phyloP scores from a whole-genome alignment of 1,140 invertebrate species.

The Metopolophium dirhodum region DNA sequence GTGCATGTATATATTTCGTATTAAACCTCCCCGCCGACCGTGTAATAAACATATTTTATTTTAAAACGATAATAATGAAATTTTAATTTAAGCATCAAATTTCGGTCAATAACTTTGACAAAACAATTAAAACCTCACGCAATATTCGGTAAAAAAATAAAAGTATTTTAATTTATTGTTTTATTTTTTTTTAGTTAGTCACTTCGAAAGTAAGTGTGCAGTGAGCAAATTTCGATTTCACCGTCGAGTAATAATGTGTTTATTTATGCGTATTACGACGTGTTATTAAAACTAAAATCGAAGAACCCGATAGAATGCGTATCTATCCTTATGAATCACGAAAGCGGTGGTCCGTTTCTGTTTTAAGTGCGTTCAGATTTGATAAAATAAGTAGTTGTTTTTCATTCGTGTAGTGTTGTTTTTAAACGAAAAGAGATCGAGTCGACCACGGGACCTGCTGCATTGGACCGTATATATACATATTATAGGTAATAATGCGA shows the following conservation, averaged over 20 bases:
- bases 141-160: neutral
- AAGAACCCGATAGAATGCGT: neutral
- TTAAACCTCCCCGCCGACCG: neutral
- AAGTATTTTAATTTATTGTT: neutral
- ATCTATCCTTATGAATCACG: neutral
- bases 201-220: neutral
- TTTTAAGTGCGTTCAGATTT: neutral
- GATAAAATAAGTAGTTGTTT: neutral
- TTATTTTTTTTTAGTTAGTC: neutral
- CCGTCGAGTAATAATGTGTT: no score
- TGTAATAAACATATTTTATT: no score
- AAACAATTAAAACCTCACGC: no score
- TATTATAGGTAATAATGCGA: neutral
- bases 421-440: neutral
- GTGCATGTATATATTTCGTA: neutral
- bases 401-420: neutral
- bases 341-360: neutral
- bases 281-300: neutral
- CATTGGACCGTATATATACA: neutral
- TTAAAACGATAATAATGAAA: neutral
- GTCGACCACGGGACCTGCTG: neutral
- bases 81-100: neutral
- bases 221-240: neutral
- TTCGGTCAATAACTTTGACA: neutral
- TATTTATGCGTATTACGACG: no score